These are phyloP conservation scores for Globodera rostochiensis DNA, from an alignment of 1,140 invertebrate genomes.

Conservation along the genomic window DNA sequence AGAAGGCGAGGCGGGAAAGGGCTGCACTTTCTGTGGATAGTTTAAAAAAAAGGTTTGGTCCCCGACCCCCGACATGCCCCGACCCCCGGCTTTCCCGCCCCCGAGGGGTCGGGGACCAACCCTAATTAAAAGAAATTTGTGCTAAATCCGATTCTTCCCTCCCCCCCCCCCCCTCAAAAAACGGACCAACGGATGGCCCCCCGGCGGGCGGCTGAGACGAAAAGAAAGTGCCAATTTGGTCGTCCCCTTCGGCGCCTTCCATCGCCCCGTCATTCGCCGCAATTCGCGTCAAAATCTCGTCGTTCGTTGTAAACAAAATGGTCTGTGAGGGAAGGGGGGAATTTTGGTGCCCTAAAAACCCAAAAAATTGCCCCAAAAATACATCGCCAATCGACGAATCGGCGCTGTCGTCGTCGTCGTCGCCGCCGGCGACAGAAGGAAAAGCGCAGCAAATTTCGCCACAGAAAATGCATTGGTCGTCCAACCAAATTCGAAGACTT, in stretches of 20 bases:
- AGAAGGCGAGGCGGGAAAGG: not conserved
- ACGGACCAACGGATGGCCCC: no score
- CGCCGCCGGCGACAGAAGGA: conserved; percentile 17
- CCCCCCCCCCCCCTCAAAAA: no score
- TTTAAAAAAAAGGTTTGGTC: no score
- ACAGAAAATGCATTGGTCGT: conserved; percentile 49
- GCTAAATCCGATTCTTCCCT: no score
- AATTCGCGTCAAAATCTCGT: conserved; percentile 67
- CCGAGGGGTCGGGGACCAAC: no score
- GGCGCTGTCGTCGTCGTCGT: conserved; percentile 15
- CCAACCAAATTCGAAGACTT: conserved; percentile 40
- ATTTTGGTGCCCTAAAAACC: not conserved
- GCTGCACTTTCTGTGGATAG: not conserved
- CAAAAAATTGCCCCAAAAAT: not conserved
- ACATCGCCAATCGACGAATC: conserved; percentile 42
- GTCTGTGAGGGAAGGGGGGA: conserved; percentile 51
- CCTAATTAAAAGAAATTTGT: no score
- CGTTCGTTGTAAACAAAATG: conserved; percentile 68
- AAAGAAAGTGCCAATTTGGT: not conserved
- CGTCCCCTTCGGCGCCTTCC: not conserved
- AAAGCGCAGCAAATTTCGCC: conserved; percentile 56
- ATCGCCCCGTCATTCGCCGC: conserved; percentile 65
- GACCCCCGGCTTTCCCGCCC: no score
- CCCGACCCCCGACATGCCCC: no score
- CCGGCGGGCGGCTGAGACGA: no score